phyloP scores from a whole-genome alignment of 2,888 invertebrate genomes.

The Synergus laeviventris region DNA sequence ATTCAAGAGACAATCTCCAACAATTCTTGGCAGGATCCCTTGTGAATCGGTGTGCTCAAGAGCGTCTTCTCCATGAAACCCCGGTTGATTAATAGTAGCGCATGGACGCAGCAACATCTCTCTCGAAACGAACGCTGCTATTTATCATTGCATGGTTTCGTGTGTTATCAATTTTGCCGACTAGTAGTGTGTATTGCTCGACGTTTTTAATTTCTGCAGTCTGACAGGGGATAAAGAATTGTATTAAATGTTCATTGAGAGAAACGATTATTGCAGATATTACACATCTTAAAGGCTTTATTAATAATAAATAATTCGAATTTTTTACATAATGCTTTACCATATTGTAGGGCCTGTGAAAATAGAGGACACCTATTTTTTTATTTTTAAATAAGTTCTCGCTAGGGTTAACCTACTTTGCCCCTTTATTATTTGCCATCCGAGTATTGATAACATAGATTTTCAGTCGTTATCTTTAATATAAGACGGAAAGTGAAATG shows the following conservation, averaged over 20 bases:
- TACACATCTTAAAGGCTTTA: background rate
- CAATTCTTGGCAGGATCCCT: slow-evolving; percentile 45
- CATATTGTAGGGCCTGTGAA: too few species aligned
- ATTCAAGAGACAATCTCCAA: slow-evolving; percentile 46
- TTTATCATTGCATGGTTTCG: slow-evolving; percentile 48
- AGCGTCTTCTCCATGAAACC: slow-evolving; percentile 45
- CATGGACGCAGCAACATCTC: slow-evolving; percentile 43
- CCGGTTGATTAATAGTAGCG: slow-evolving; percentile 48
- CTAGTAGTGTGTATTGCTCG: slow-evolving; percentile 43
- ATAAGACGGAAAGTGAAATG: too few species aligned
- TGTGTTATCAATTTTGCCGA: slow-evolving; percentile 49
- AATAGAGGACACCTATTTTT: too few species aligned
- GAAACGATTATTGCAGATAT: background rate
- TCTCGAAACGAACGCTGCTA: slow-evolving; percentile 41
- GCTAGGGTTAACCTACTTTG: too few species aligned
- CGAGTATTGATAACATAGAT: too few species aligned
- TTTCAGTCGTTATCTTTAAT: too few species aligned
- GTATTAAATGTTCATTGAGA: slow-evolving; percentile 25
- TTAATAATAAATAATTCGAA: background rate
- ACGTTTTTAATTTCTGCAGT: slow-evolving; percentile 42
- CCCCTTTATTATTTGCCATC: too few species aligned
- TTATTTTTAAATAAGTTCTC: too few species aligned
- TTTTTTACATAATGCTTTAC: too few species aligned
- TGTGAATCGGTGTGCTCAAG: slow-evolving; percentile 35
- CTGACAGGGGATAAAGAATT: slow-evolving; percentile 24